Base-by-base conservation (phyloP, 2,888 invertebrate genomes). In the Eupithecia inturbata region DNA sequence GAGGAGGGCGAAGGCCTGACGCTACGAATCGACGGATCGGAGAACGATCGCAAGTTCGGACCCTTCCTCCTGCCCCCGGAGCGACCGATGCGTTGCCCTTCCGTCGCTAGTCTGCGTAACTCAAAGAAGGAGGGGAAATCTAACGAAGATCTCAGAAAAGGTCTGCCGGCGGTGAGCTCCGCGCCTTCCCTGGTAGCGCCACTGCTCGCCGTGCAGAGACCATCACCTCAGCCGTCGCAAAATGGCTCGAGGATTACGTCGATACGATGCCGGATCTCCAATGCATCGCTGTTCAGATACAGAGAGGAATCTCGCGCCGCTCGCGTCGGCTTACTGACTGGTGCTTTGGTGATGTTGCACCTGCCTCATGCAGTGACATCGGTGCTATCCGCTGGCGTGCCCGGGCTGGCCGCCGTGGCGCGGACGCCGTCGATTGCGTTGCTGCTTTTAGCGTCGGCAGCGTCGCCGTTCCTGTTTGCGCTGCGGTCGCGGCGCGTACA, bases 301-400 rank as follows among this genome's bases (percentile, higher is more conserved):
- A 95, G 98, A 71, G 98, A 98, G 87, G 98, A 98, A 92, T 97
- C 98, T 80, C 96, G 98, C 79, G 98, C 98, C 2, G 98, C 98
- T 12, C 96, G 98, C 80, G 97, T 98, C 70, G 94, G 94, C 69
- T 86, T 94, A 49, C 82, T 94, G 77, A 93, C 94, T 63, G 98
- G 98, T 85, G 96, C 96, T 67, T 89, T 97, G 77, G 97, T 97
- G 78, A 96, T 97, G 85, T 95, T 97, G 53, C 96, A 97, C 68
- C 95, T 97, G 78, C 96, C 97, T 39, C 96, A 97, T 78, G 95
- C 92, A 66, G 89, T 89, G 75, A 82, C 83, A 19, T 89, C 89
- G 12, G 88, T 91, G 45, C 79, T 92, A 19, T 87, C 90, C 3
- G 91, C 93, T 3, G 89, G 95, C 5, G 94, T 95, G 78, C 91